Conservation (phyloP, 1,140 invertebrate genomes). For the Galleria mellonella region DNA sequence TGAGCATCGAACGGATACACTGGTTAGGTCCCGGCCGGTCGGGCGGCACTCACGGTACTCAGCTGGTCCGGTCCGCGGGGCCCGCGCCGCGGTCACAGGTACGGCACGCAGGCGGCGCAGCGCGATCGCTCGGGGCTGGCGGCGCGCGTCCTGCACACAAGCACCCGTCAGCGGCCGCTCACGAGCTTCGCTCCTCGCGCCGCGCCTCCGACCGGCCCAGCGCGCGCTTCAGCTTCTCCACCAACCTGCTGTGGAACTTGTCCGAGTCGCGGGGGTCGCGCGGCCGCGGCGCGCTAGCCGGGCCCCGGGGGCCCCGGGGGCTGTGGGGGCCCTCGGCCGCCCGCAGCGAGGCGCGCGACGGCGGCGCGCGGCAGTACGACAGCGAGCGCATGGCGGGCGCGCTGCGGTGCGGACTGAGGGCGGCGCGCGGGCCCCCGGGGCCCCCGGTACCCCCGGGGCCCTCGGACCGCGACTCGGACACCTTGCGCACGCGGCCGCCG, state of each 20-base stretch:
- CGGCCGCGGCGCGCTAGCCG: constrained; percentile 78
- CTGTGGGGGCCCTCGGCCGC: constrained; percentile 76
- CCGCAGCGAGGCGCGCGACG: constrained; percentile 73
- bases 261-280: constrained; percentile 78
- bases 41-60: background rate
- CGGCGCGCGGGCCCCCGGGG: constrained; percentile 75
- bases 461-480: constrained; percentile 88
- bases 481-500: constrained; percentile 81
- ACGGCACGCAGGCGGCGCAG: constrained; percentile 64
- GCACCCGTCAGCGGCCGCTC: constrained; percentile 65
- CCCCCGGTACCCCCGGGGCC: constrained; percentile 79
- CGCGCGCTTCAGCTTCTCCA: constrained; percentile 88
- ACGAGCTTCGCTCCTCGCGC: constrained; percentile 62
- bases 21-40: background rate
- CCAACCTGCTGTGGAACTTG: constrained; percentile 89
- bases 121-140: constrained; percentile 45
- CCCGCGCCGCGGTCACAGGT: constrained; percentile 67
- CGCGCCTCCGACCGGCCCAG: constrained; percentile 77
- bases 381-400: constrained; percentile 79
- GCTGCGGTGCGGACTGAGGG: constrained; percentile 79
- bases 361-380: constrained; percentile 75
- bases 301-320: constrained; percentile 64
- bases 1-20: constrained; percentile 19
- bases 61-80: constrained; percentile 26
- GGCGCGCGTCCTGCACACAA: constrained; percentile 56